These are phyloP conservation scores for Sebastes jordani DNA, from an alignment of 2,797 vertebrate genomes.

Conservation along the genomic window DNA sequence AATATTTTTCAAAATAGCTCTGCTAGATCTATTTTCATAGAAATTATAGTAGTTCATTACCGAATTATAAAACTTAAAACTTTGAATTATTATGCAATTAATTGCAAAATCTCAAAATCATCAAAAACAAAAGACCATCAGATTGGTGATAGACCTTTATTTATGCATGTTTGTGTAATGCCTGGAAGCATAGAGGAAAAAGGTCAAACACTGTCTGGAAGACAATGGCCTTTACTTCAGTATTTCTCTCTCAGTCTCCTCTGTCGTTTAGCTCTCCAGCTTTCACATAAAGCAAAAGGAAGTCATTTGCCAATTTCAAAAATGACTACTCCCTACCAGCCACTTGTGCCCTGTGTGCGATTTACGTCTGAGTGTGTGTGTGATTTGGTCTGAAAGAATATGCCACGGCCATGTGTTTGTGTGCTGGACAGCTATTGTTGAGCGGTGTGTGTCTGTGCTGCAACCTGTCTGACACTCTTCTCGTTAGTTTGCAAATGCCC, in stretches of 20 bases:
- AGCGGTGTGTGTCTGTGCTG: slow-evolving; percentile 15
- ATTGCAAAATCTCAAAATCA: background rate
- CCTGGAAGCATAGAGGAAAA: slow-evolving; percentile 38
- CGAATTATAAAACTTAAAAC: no score
- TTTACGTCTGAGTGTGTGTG: background rate
- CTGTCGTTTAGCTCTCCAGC: background rate
- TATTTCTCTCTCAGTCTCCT: slow-evolving; percentile 16
- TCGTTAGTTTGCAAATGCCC: slow-evolving; percentile 64
- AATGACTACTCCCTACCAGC: background rate
- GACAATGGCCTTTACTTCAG: slow-evolving; percentile 46
- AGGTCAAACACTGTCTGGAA: slow-evolving; percentile 61
- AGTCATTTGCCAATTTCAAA: background rate
- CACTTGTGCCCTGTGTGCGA: background rate
- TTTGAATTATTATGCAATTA: background rate
- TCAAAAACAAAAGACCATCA: background rate
- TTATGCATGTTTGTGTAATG: slow-evolving; percentile 23
- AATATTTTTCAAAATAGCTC: background rate
- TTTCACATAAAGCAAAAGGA: background rate
- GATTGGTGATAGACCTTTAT: background rate
- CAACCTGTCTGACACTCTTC: slow-evolving; percentile 46
- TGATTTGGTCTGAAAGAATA: slow-evolving; percentile 11
- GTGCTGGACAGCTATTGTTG: slow-evolving; percentile 1
- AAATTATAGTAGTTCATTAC: background rate
- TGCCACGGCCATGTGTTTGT: background rate
- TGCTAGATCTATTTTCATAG: background rate